phyloP scores from a whole-genome alignment of 2,113 vertebrate genomes.

The Papio anubis region DNA sequence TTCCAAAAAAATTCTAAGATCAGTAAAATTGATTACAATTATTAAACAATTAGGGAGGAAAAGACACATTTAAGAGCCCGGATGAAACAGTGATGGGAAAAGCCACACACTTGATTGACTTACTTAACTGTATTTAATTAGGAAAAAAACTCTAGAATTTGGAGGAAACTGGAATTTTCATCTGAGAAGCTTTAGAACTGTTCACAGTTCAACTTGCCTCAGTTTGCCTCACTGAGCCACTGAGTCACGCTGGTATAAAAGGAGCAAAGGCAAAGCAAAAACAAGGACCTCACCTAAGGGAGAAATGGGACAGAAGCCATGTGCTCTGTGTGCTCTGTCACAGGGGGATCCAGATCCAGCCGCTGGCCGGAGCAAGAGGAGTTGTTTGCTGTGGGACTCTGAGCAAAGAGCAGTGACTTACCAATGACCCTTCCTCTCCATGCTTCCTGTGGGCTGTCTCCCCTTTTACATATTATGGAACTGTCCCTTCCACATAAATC shows the following conservation, averaged over 20 bases:
- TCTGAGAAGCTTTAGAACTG: not conserved
- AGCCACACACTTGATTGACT: not conserved
- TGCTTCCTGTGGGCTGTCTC: not conserved
- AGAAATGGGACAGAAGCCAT: not conserved
- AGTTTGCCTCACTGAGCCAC: not conserved
- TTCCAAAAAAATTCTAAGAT: not conserved
- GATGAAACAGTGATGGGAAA: not conserved
- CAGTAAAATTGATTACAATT: not conserved
- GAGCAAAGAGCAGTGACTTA: fast-evolving
- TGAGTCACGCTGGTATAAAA: not conserved
- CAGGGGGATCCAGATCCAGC: no score
- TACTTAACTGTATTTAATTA: not conserved
- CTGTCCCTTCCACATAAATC: not conserved
- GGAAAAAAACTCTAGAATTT: not conserved
- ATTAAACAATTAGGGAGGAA: not conserved
- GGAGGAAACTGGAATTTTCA: not conserved
- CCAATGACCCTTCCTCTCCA: not conserved
- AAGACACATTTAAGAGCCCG: not conserved
- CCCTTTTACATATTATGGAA: not conserved
- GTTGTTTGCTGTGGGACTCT: not conserved
- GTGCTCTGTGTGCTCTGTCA: not conserved
- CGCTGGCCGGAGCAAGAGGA: not conserved
- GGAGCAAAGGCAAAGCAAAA: not conserved
- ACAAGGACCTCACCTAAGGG: no score
- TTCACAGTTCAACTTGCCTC: not conserved